Evolutionary conservation across 1,140 invertebrate species (phyloP).

Genomic region (Cheumatopsyche charites): DNA sequence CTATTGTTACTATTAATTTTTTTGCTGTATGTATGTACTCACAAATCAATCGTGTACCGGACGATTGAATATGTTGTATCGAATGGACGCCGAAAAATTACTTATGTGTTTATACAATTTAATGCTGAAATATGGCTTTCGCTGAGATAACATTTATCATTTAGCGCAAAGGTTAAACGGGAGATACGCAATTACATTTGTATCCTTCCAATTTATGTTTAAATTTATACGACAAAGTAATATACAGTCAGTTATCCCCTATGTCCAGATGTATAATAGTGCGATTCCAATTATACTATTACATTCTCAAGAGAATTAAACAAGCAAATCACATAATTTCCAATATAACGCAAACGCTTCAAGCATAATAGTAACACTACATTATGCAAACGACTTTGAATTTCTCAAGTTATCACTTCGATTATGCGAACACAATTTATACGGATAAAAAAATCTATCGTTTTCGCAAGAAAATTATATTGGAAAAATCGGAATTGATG

Average conservation of each 20-base stretch:
- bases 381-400: too few species aligned
- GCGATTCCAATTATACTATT: constrained; percentile 16
- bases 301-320: constrained; percentile 2
- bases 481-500: too few species aligned
- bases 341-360: too few species aligned
- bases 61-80: constrained; percentile 4
- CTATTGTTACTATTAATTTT: constrained; percentile 3
- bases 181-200: not conserved
- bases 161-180: constrained; percentile 7
- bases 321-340: constrained; percentile 13
- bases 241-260: not conserved
- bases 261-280: not conserved
- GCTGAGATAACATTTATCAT: not conserved
- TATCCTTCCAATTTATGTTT: constrained; percentile 16
- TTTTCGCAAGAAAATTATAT: too few species aligned
- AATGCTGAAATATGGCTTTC: too few species aligned
- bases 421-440: too few species aligned
- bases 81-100: constrained; percentile 2
- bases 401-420: too few species aligned
- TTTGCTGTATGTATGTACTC: not conserved
- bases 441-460: too few species aligned
- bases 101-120: not conserved
- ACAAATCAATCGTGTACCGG: not conserved
- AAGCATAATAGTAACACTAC: too few species aligned
- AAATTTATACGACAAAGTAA: constrained; percentile 9